Evolutionary conservation across 2,888 invertebrate genomes (phyloP).

Genomic region (Drosophila infuscata): DNA sequence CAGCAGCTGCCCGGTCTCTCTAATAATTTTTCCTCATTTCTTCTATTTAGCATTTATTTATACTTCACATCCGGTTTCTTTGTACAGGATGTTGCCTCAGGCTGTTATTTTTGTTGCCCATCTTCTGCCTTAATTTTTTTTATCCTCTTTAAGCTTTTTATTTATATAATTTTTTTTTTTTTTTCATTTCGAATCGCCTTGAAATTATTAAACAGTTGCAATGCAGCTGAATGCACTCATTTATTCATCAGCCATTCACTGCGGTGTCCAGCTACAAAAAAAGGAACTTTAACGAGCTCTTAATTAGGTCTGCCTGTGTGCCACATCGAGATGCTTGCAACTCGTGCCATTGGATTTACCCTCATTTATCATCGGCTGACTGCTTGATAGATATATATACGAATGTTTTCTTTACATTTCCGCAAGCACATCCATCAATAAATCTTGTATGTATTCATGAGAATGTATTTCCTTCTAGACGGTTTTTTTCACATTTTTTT

Average conservation of each 20-base stretch:
- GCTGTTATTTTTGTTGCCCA: constrained; percentile 29
- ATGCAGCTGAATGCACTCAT: constrained; percentile 14
- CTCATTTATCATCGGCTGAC: constrained; percentile 44
- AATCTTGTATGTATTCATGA: constrained; percentile 1
- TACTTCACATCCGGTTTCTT: constrained; percentile 67
- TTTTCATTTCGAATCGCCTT: constrained; percentile 2
- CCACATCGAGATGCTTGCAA: constrained; percentile 27
- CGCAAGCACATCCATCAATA: constrained; percentile 42
- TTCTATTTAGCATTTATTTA: constrained; percentile 66
- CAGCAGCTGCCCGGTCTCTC: constrained; percentile 13
- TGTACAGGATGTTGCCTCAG: constrained; percentile 65
- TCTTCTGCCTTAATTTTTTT: constrained; percentile 7
- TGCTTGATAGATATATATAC: constrained; percentile 8
- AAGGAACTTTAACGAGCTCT: constrained; percentile 48
- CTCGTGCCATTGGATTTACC: constrained; percentile 6
- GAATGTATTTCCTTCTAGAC: not conserved
- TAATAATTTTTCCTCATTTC: constrained; percentile 59
- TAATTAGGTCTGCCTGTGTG: constrained; percentile 43
- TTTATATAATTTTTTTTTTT: not conserved
- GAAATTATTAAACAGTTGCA: not conserved
- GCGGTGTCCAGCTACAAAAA: not conserved
- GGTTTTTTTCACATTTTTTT: constrained; percentile 31
- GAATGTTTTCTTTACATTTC: constrained; percentile 32
- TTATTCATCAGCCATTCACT: constrained; percentile 27
- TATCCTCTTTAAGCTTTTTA: constrained; percentile 30